phyloP scores from a whole-genome alignment of 2,797 vertebrate species.

The Menidia menidia region DNA sequence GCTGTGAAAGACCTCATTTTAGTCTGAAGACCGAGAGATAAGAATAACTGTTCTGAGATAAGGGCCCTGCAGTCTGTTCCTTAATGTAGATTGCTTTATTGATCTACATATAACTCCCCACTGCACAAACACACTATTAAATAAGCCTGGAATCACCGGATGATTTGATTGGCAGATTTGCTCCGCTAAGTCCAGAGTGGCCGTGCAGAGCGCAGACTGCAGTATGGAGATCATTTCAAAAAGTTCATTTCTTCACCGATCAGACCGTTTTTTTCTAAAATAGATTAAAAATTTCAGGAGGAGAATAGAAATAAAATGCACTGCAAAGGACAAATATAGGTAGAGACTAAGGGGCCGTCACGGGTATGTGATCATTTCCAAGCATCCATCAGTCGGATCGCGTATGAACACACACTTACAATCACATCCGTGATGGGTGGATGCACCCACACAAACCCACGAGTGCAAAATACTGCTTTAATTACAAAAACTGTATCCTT shows the following conservation, averaged over 20 bases:
- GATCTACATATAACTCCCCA: conserved; percentile 51
- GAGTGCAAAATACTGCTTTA: conserved; percentile 3
- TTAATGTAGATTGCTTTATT: conserved; percentile 63
- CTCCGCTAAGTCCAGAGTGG: conserved; percentile 26
- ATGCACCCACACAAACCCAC: conserved; percentile 32
- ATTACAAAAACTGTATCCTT: conserved; percentile 6
- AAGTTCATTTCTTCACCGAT: conserved; percentile 7
- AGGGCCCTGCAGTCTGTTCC: conserved; percentile 40
- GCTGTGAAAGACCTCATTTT: conserved; percentile 12
- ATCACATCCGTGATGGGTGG: conserved; percentile 14
- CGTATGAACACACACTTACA: conserved; percentile 13
- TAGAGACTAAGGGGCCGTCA: conserved; percentile 36
- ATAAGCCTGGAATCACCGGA: conserved; percentile 43
- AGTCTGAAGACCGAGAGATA: conserved; percentile 53
- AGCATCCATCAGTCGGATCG: conserved; percentile 19
- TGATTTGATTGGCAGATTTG: conserved; percentile 35
- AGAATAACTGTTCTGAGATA: conserved; percentile 55
- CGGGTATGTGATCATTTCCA: conserved; percentile 47
- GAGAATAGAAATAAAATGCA: conserved; percentile 21
- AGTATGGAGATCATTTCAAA: conserved; percentile 27
- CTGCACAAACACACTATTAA: conserved; percentile 39
- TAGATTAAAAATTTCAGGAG: conserved; percentile 12
- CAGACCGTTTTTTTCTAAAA: conserved; percentile 1
- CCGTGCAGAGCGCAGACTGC: conserved; percentile 17
- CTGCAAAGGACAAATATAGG: conserved; percentile 33